A percentile compares a stretch with the other conserved stretches of the same genome.
phyloP scores from a whole-genome alignment of 2,888 invertebrate genomes.

The Pedicia rivosa region DNA sequence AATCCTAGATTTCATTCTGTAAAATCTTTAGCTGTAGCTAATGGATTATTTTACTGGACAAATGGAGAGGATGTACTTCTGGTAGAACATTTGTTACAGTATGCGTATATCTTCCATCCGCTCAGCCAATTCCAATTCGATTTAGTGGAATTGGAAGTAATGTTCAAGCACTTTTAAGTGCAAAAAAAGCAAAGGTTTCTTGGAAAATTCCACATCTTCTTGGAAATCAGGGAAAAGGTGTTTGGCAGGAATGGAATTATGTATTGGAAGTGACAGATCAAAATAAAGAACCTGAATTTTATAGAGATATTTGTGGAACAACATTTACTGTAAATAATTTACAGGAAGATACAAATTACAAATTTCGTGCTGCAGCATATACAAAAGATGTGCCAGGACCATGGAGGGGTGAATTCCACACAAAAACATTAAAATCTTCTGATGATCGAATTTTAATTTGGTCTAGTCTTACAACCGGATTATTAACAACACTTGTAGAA shows the following conservation, averaged over 20 bases:
- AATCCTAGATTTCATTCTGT: slow-evolving; percentile 59
- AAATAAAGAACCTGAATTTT: slow-evolving; percentile 22
- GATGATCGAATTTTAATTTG: slow-evolving; percentile 37
- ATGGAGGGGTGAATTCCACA: slow-evolving; percentile 62
- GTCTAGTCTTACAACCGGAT: slow-evolving; percentile 46
- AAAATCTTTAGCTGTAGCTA: slow-evolving; percentile 56
- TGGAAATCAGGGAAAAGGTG: slow-evolving; percentile 52
- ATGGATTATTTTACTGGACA: slow-evolving; percentile 75
- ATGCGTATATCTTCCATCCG: slow-evolving; percentile 43
- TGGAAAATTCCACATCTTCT: slow-evolving; percentile 70
- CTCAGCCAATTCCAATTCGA: slow-evolving; percentile 66
- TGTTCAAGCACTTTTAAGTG: slow-evolving; percentile 68
- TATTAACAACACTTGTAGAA: slow-evolving; percentile 23
- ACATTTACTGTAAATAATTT: slow-evolving; percentile 50
- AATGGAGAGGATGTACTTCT: slow-evolving; percentile 58
- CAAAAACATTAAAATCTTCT: slow-evolving; percentile 44
- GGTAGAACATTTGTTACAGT: slow-evolving; percentile 53
- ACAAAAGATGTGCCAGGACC: slow-evolving; percentile 63
- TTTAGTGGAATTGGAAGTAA: slow-evolving; percentile 61
- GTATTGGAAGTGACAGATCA: slow-evolving; percentile 25
- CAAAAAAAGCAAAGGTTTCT: slow-evolving; percentile 54
- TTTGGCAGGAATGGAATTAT: slow-evolving; percentile 34
- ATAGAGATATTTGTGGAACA: slow-evolving; percentile 36
- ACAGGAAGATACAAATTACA: slow-evolving; percentile 59
- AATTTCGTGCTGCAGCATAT: slow-evolving; percentile 63